Evolutionary conservation across 1,140 invertebrate species (phyloP), one percentile per base, ranked within the genome.

Genomic region (Euborellia annulipes): DNA sequence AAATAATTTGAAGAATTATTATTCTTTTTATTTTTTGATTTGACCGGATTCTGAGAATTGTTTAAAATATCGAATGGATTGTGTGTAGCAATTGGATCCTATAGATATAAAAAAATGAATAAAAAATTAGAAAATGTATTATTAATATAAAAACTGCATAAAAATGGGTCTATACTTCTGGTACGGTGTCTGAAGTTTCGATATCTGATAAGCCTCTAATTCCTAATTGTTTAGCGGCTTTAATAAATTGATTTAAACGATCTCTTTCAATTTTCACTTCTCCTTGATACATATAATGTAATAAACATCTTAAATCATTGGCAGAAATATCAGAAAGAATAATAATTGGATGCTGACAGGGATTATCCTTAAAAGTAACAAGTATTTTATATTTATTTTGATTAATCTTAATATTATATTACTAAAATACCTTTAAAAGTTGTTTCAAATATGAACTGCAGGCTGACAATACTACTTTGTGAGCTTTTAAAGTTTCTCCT

Each of bases 201-300:
- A 54, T 41, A 40, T 54, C 52, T 8, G 37, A 44, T 18, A 55
- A 36, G 19, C 54, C 54, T 36, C 52, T 41, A 11, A 55, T 48
- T 47, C 53, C 49, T 7, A 55, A 45, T n/a, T 52, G n/a, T 36
- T 54, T 47, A 14, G 54, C 54, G 27, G 52, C 52, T n/a, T 52
- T 39, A 11, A 55, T 39, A n/a, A 55, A 44, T 32, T 43, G 42
- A 9, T 46, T 47, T 16, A 55, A 47, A 27, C 44, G 44, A n/a
- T 53, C 52, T 42, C 53, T 46, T 36, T 51, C 49, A n/a, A 55
- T 48, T 47, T 50, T 53, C 14, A 68, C 66, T 55, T 67, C 63
- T 34, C 67, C 67, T 55, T 63, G 60, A 53, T 69, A 69, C 57
- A 69, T 67, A 50, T 69, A 69, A 42, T 59, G 57, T 27, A 69